Percentiles rank a stretch among this genome's conserved stretches.
phyloP scores from a whole-genome alignment of 2,888 invertebrate genomes.

The Cataglyphis albicans region DNA sequence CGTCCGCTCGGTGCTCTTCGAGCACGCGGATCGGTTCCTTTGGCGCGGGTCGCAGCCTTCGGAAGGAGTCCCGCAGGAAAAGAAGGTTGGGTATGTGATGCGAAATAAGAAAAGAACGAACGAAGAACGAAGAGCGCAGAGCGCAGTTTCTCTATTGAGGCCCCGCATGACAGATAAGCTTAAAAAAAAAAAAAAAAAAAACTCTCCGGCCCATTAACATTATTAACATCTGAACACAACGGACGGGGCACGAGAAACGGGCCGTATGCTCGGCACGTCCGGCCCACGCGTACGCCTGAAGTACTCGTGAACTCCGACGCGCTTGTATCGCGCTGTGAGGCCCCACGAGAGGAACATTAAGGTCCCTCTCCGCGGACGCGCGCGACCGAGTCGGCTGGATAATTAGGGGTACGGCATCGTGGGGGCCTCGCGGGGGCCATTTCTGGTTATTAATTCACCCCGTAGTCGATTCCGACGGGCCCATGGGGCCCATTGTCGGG shows the following conservation, averaged over 20 bases:
- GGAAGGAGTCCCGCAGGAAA: conserved; percentile 58
- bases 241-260: conserved; percentile 61
- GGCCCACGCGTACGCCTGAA: conserved; percentile 71
- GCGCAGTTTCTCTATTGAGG: conserved; percentile 79
- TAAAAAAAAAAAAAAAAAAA: conserved; percentile 63
- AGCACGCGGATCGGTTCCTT: conserved; percentile 62
- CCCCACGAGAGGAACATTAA: conserved; percentile 71
- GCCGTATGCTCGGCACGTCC: conserved; percentile 70
- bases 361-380: conserved; percentile 60
- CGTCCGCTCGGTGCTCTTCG: conserved; percentile 68
- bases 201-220: conserved; percentile 81
- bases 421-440: conserved; percentile 64
- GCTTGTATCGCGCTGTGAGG: conserved; percentile 68
- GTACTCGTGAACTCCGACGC: conserved; percentile 67
- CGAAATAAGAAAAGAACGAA: conserved; percentile 63
- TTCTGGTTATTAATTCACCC: conserved; percentile 75
- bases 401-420: conserved; percentile 76
- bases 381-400: conserved; percentile 71
- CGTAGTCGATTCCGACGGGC: conserved; percentile 55
- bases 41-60: conserved; percentile 44
- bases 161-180: conserved; percentile 82
- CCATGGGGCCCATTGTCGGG: conserved; percentile 61
- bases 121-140: conserved; percentile 40
- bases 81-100: conserved; percentile 67
- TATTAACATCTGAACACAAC: conserved; percentile 81